These are phyloP conservation scores for Actinopyga echinites DNA, from an alignment of 53 echinoderm and acorn worm species.

Conservation along the genomic window DNA sequence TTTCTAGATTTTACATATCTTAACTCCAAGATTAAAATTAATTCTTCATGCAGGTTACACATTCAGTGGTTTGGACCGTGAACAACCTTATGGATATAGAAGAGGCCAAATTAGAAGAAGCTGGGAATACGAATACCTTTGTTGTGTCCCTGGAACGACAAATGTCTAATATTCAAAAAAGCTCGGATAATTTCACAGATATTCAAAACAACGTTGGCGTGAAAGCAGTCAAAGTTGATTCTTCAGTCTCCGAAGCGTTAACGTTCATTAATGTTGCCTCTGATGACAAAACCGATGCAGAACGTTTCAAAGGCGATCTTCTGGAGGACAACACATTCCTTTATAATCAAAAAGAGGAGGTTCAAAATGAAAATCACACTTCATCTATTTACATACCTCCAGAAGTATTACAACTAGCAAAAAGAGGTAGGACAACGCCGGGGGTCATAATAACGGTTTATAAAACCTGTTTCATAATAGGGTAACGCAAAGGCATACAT, in stretches of 20 bases:
- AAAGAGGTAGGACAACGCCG: neutral
- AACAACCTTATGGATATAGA: no score
- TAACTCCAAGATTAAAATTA: no score
- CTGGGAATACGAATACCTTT: neutral
- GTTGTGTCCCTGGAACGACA: conserved; percentile 11
- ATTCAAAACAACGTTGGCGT: conserved; percentile 30
- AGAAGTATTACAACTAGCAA: neutral
- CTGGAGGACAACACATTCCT: neutral
- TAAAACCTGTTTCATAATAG: no score
- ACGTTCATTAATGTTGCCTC: neutral
- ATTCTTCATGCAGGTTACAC: no score
- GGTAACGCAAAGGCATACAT: no score
- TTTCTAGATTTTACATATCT: no score
- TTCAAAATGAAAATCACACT: neutral
- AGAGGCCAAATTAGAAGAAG: no score
- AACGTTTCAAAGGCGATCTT: neutral
- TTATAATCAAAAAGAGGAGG: neutral
- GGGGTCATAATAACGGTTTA: no score
- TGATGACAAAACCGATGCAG: neutral
- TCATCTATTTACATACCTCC: neutral
- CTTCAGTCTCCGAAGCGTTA: neutral
- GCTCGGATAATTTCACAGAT: conserved; percentile 12
- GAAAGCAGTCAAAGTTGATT: neutral
- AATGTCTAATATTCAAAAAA: conserved; percentile 6
- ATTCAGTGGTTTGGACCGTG: no score